Conservation (phyloP, 2,888 invertebrate species). For the Eledona agricola region DNA sequence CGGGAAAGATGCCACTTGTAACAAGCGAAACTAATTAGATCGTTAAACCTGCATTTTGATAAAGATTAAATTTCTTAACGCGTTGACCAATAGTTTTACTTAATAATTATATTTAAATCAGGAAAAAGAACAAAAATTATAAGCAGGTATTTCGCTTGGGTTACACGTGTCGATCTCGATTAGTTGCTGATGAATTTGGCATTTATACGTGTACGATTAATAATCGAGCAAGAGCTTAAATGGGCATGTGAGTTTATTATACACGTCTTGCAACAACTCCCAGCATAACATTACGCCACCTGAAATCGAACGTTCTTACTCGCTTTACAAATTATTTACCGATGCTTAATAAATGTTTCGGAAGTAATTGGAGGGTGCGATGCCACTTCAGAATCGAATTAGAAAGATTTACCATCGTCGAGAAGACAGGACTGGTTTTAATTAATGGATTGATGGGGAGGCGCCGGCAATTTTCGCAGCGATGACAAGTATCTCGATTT, state of each 20-base stretch:
- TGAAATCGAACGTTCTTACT: too few relatives aligned
- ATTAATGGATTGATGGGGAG: constrained; percentile 52
- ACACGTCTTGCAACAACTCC: too few relatives aligned
- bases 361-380: constrained; percentile 31
- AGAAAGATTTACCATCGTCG: constrained; percentile 47
- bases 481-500: constrained; percentile 40
- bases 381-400: constrained; percentile 42
- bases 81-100: too few relatives aligned
- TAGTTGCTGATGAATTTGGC: constrained; percentile 32
- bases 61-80: too few relatives aligned
- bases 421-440: constrained; percentile 50
- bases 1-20: too few relatives aligned
- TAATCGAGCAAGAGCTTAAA: constrained; percentile 27
- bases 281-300: too few relatives aligned
- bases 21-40: too few relatives aligned
- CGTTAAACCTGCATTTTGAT: too few relatives aligned
- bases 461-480: constrained; percentile 43
- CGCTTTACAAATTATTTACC: constrained; percentile 36
- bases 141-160: constrained; percentile 7
- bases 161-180: constrained; percentile 15
- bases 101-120: too few relatives aligned
- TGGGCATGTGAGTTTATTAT: constrained; percentile 38
- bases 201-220: constrained; percentile 30
- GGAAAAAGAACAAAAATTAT: too few relatives aligned
- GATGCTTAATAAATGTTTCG: constrained; percentile 38